These are phyloP conservation scores for Cebidichthys violaceus DNA, from an alignment of 2,113 vertebrate genomes.

Conservation along the genomic window DNA sequence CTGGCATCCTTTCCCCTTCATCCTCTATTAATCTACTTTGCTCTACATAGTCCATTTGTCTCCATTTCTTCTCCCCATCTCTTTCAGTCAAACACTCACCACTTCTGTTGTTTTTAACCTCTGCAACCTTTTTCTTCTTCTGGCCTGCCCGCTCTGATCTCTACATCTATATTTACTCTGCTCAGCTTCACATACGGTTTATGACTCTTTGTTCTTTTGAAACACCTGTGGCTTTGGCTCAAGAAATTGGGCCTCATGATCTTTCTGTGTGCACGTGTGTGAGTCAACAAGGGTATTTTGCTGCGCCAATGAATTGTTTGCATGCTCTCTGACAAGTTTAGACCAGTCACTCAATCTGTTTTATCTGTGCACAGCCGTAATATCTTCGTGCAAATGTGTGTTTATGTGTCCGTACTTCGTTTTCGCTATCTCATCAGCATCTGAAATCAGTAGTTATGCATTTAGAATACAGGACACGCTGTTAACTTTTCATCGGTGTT, in stretches of 20 bases:
- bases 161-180: constrained; percentile 49
- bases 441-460: constrained; percentile 16
- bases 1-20: constrained; percentile 23
- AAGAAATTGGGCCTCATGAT: constrained; percentile 10
- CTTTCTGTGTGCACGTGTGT: neutral
- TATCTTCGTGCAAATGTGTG: constrained; percentile 8
- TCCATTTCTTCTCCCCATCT: constrained; percentile 1
- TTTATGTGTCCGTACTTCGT: constrained; percentile 15
- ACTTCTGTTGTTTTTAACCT: constrained; percentile 24
- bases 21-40: constrained; percentile 13
- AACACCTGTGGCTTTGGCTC: constrained; percentile 63
- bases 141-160: constrained; percentile 3
- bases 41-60: constrained; percentile 9
- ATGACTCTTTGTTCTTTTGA: constrained; percentile 34
- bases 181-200: constrained; percentile 16
- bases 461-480: constrained; percentile 4
- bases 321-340: constrained; percentile 29
- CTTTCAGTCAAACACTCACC: constrained; percentile 5
- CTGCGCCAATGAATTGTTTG: constrained; percentile 14
- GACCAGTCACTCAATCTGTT: constrained; percentile 28
- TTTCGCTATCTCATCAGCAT: neutral
- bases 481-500: constrained; percentile 33
- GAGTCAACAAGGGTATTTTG: constrained; percentile 40
- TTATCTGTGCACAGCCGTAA: constrained; percentile 7
- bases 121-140: constrained; percentile 42